A percentile compares a stretch with the other conserved stretches of the same genome.
phyloP scores from a whole-genome alignment of 2,888 invertebrate species.

The Thumatha senex region DNA sequence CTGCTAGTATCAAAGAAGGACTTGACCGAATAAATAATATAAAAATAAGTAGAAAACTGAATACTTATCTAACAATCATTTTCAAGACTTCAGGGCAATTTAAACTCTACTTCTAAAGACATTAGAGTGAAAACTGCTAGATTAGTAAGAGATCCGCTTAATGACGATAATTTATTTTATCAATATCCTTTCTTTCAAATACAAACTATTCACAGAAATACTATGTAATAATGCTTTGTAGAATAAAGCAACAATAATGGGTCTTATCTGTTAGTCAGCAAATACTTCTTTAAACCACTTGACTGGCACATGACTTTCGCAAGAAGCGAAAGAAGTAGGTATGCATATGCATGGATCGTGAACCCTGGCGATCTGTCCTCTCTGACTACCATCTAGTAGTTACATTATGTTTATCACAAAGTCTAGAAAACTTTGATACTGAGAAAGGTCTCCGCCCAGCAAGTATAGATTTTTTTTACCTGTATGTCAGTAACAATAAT shows the following conservation, averaged over 20 bases:
- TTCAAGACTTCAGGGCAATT: not conserved
- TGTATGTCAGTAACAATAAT: not conserved
- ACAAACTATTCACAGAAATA: not conserved
- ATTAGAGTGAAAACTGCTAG: not conserved
- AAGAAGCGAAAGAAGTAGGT: too few species aligned
- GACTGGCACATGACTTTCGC: too few species aligned
- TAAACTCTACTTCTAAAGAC: not conserved
- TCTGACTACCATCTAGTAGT: too few species aligned
- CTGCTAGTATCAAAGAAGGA: too few species aligned
- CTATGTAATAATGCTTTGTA: not conserved
- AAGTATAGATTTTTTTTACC: not conserved
- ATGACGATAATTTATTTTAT: not conserved
- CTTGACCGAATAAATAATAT: too few species aligned
- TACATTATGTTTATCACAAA: too few species aligned
- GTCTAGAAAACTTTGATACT: too few species aligned
- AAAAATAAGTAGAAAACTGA: constrained; percentile 1
- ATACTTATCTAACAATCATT: not conserved
- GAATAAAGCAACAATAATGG: not conserved
- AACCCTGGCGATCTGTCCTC: too few species aligned
- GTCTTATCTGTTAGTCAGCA: too few species aligned
- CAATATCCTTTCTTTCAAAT: not conserved
- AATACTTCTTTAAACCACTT: too few species aligned
- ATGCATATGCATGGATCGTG: too few species aligned
- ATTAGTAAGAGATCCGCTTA: not conserved
- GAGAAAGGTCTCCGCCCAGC: too few species aligned